Evolutionary conservation across 2,797 vertebrate genomes (phyloP).

Genomic region (Labroides dimidiatus): DNA sequence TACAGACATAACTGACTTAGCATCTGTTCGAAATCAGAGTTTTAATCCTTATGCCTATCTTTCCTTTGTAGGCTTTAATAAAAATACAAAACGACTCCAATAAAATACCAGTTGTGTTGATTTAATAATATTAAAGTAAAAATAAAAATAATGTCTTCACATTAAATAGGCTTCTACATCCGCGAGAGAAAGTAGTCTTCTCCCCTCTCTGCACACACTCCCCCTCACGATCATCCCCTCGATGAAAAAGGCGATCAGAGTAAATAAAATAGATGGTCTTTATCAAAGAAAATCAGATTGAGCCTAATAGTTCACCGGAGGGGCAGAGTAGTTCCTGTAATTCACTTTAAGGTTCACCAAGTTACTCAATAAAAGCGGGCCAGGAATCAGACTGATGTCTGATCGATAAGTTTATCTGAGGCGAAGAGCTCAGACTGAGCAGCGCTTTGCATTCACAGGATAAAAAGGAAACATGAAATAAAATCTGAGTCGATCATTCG

Average conservation of each 20-base stretch:
- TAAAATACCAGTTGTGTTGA: background rate
- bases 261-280: conserved; percentile 77
- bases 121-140: no score
- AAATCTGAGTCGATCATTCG: conserved; percentile 15
- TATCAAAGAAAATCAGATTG: conserved; percentile 78
- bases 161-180: no score
- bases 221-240: conserved; percentile 23
- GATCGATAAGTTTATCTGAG: conserved; percentile 77
- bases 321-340: conserved; percentile 76
- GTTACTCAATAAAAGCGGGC: conserved; percentile 78
- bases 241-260: conserved; percentile 72
- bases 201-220: no score
- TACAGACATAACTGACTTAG: background rate
- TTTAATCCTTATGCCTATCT: no score
- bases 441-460: conserved; percentile 59
- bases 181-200: no score
- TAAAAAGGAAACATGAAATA: conserved; percentile 48
- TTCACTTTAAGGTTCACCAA: conserved; percentile 80
- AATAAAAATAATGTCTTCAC: no score
- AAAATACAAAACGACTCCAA: background rate
- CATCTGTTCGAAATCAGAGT: conserved; percentile 18
- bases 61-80: background rate
- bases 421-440: conserved; percentile 51
- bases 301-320: conserved; percentile 77
- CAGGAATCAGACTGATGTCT: conserved; percentile 74